Conservation (phyloP, 1,140 invertebrate species). For the Brachionus asplanchnoidis region DNA sequence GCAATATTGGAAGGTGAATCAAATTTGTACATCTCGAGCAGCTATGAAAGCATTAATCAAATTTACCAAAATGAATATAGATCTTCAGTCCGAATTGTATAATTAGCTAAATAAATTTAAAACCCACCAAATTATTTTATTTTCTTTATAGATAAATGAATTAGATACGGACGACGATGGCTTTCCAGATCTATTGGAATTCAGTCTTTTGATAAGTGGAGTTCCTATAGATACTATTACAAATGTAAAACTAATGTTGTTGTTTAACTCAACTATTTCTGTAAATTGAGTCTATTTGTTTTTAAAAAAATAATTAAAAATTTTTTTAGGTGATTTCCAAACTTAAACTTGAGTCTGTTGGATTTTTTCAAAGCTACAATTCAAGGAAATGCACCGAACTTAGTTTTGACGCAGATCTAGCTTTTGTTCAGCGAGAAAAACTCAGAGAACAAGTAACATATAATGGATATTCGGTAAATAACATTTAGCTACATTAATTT, state of each 20-base stretch:
- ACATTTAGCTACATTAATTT: background rate
- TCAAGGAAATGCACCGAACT: background rate
- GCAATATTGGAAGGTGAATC: conserved; percentile 22
- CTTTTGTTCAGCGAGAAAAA: conserved; percentile 10
- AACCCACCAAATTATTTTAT: background rate
- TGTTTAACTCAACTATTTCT: conserved; percentile 31
- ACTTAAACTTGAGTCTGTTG: conserved; percentile 8
- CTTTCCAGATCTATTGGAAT: conserved; percentile 1
- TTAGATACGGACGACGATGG: conserved; percentile 5
- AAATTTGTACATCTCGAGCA: background rate
- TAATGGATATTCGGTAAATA: conserved; percentile 22
- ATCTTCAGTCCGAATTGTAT: conserved; percentile 7
- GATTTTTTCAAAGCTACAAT: background rate
- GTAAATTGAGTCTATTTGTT: background rate
- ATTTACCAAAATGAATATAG: conserved; percentile 25
- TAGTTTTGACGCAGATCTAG: background rate
- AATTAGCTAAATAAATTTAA: background rate
- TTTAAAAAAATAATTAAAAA: background rate
- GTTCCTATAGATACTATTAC: background rate
- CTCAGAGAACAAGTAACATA: conserved; percentile 1
- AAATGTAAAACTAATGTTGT: background rate
- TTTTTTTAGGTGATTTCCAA: background rate
- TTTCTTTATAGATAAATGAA: background rate
- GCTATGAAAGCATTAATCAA: conserved; percentile 17
- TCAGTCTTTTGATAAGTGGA: conserved; percentile 9